A percentile compares a stretch with the other conserved stretches of the same genome.
These are phyloP conservation scores for Cyanoderma ruficeps DNA, from an alignment of 2,113 vertebrate genomes.

Conservation along the genomic window DNA sequence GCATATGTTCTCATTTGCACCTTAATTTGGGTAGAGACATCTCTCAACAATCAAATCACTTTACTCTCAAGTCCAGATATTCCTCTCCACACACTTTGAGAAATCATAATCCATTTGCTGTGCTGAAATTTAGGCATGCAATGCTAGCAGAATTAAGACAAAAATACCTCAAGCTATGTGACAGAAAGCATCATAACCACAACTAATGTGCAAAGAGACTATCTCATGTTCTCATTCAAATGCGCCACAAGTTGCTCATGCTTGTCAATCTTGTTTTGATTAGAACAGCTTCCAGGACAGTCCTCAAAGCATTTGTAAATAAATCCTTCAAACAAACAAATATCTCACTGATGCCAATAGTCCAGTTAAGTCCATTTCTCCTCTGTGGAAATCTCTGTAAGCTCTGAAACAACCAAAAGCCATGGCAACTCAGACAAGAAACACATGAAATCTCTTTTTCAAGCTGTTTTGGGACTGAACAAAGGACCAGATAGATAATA, in stretches of 20 bases:
- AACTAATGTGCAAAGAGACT: background rate
- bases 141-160: background rate
- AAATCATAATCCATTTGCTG: constrained; percentile 10
- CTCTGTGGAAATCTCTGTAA: background rate
- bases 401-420: background rate
- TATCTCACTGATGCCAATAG: background rate
- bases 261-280: background rate
- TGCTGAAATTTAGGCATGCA: background rate
- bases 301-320: background rate
- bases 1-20: background rate
- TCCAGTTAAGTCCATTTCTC: background rate
- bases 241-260: background rate
- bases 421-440: background rate
- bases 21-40: background rate
- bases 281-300: background rate
- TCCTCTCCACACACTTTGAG: background rate
- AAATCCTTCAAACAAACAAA: background rate
- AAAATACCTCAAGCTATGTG: background rate
- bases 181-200: background rate
- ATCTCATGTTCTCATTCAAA: background rate
- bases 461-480: background rate
- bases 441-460: background rate
- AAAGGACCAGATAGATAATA: background rate
- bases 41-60: background rate
- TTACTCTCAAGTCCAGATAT: background rate